Evolutionary conservation across 2,797 vertebrate species (phyloP).

Genomic region (Podarcis lilfordi): DNA sequence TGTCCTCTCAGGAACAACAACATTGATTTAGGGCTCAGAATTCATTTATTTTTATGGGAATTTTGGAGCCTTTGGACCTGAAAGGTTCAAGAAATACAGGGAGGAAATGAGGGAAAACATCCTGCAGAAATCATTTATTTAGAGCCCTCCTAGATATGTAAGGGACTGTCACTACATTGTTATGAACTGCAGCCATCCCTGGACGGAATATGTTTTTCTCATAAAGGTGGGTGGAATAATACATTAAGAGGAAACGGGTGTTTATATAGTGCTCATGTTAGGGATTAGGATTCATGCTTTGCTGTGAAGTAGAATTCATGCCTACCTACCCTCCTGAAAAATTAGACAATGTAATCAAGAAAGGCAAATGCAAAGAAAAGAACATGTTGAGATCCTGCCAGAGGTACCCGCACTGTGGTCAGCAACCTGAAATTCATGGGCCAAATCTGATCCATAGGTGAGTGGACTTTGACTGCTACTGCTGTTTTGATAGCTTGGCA

Average conservation of each 20-base stretch:
- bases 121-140: slow-evolving; percentile 61
- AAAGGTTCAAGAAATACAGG: slow-evolving; percentile 53
- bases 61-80: slow-evolving; percentile 45
- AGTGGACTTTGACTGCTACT: background rate
- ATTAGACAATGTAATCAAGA: background rate
- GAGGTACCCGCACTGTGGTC: background rate
- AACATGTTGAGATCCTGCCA: too few species aligned
- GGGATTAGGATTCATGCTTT: background rate
- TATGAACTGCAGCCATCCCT: slow-evolving; percentile 29
- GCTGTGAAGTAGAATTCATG: background rate
- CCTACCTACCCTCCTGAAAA: background rate
- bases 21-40: slow-evolving; percentile 48
- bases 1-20: slow-evolving; percentile 49
- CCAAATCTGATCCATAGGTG: background rate
- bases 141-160: slow-evolving; percentile 56
- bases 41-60: slow-evolving; percentile 47
- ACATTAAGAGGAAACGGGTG: slow-evolving; percentile 5
- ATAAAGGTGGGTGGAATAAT: slow-evolving; percentile 16
- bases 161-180: slow-evolving; percentile 44
- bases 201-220: slow-evolving; percentile 36
- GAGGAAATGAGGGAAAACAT: slow-evolving; percentile 35
- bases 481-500: background rate
- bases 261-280: background rate
- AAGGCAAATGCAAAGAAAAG: background rate
- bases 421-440: background rate